Conservation (phyloP, 1,140 invertebrate species). For the Dendrolimus kikuchii region DNA sequence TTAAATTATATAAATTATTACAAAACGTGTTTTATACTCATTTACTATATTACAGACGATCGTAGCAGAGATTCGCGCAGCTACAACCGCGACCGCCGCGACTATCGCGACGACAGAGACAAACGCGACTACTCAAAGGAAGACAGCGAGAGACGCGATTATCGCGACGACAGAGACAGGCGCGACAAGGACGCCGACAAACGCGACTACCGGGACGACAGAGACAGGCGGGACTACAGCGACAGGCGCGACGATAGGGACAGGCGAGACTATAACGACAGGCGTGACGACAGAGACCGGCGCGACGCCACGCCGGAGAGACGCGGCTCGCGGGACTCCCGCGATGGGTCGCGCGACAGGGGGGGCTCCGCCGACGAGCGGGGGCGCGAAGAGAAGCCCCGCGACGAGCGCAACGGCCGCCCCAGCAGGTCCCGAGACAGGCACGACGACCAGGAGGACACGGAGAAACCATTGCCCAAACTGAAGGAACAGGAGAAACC, state of each 20-base stretch:
- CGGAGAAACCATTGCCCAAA: conserved; percentile 73
- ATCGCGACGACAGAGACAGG: conserved; percentile 20
- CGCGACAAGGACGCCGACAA: conserved; percentile 30
- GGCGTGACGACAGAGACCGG: conserved; percentile 25
- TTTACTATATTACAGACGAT: conserved; percentile 36
- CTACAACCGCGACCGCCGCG: conserved; percentile 49
- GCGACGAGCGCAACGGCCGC: conserved; percentile 6
- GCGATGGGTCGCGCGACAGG: conserved; percentile 12
- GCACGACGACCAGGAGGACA: conserved; percentile 53
- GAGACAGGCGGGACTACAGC: conserved; percentile 20
- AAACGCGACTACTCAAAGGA: conserved; percentile 47
- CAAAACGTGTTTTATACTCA: not conserved
- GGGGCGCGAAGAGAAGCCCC: conserved; percentile 7
- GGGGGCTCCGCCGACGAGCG: conserved; percentile 13
- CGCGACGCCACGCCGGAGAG: conserved; percentile 11
- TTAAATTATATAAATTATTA: conserved; percentile 2
- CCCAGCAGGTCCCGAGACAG: conserved; percentile 38
- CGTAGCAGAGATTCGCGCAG: conserved; percentile 50
- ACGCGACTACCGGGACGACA: conserved; percentile 16
- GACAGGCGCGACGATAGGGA: conserved; percentile 14
- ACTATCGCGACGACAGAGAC: conserved; percentile 32
- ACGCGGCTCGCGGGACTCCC: conserved; percentile 7
- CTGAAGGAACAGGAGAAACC: conserved; percentile 76
- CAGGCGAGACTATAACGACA: conserved; percentile 20
- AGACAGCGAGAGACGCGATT: conserved; percentile 32